Conservation (phyloP, 2,113 vertebrate genomes). For the Elephantulus edwardii region DNA sequence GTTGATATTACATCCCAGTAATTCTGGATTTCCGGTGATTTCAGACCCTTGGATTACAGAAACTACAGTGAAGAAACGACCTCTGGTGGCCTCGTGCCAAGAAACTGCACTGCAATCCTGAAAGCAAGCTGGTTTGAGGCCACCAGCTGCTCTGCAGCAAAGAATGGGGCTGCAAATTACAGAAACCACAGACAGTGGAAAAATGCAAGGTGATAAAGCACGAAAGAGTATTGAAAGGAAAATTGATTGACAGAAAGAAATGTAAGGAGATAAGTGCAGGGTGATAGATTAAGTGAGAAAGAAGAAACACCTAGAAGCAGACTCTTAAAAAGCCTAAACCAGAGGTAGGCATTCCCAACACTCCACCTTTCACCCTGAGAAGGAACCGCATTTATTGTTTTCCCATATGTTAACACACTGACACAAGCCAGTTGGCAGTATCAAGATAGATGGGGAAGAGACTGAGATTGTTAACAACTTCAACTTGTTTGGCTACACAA, state of each 20-base stretch:
- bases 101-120: too few relatives aligned
- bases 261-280: neutral
- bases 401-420: neutral
- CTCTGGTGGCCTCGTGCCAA: too few relatives aligned
- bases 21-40: neutral
- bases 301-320: neutral
- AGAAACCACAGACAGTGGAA: neutral
- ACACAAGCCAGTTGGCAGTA: too few relatives aligned
- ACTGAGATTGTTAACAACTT: too few relatives aligned
- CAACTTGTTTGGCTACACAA: too few relatives aligned
- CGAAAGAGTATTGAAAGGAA: neutral
- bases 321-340: neutral
- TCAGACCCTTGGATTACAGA: neutral
- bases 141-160: too few relatives aligned
- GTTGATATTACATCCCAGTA: neutral
- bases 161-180: too few relatives aligned
- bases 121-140: too few relatives aligned
- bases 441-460: too few relatives aligned
- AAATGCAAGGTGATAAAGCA: neutral
- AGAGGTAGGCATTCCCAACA: neutral
- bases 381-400: neutral
- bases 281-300: neutral
- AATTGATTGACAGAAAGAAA: neutral
- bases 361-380: neutral
- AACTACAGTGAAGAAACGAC: too few relatives aligned